A percentile compares a stretch with the other conserved stretches of the same genome.
These are phyloP conservation scores for Apeltes quadracus DNA, from an alignment of 2,113 vertebrate species.

Conservation along the genomic window DNA sequence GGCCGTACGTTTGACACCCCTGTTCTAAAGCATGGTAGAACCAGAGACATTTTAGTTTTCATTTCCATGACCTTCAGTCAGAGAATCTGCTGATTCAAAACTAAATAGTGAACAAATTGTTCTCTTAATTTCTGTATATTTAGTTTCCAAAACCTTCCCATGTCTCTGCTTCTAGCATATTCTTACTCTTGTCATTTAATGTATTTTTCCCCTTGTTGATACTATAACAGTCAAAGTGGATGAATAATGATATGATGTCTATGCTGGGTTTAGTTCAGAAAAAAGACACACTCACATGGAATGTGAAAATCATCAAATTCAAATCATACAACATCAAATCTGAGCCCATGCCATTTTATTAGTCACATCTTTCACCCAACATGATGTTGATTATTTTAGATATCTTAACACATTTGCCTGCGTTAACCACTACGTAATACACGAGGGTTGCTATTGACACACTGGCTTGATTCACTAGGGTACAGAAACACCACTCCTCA, in stretches of 20 bases:
- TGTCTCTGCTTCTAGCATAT: slow-evolving; percentile 60
- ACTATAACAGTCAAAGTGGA: background rate
- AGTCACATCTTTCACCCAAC: slow-evolving; percentile 12
- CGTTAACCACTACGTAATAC: slow-evolving; percentile 10
- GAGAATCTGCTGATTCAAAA: background rate
- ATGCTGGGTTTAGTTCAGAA: slow-evolving; percentile 34
- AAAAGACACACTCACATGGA: background rate
- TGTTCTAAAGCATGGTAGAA: slow-evolving; percentile 45
- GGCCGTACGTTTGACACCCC: too few species aligned
- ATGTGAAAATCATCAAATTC: slow-evolving; percentile 2
- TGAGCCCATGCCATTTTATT: slow-evolving; percentile 21
- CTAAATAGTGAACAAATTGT: slow-evolving; percentile 4
- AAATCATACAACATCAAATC: slow-evolving; percentile 16
- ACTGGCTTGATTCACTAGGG: slow-evolving; percentile 3
- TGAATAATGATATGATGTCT: slow-evolving; percentile 1
- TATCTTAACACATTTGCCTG: background rate
- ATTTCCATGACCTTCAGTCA: background rate
- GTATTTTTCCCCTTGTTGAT: background rate
- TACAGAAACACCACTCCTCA: background rate
- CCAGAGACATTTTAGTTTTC: slow-evolving; percentile 25
- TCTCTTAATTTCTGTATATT: slow-evolving; percentile 1
- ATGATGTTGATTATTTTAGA: slow-evolving; percentile 1
- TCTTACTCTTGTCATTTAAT: background rate
- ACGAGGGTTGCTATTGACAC: background rate
- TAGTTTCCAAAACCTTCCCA: background rate